These are phyloP conservation scores for Bombus polaris DNA, from an alignment of 1,140 invertebrate genomes.

Conservation along the genomic window DNA sequence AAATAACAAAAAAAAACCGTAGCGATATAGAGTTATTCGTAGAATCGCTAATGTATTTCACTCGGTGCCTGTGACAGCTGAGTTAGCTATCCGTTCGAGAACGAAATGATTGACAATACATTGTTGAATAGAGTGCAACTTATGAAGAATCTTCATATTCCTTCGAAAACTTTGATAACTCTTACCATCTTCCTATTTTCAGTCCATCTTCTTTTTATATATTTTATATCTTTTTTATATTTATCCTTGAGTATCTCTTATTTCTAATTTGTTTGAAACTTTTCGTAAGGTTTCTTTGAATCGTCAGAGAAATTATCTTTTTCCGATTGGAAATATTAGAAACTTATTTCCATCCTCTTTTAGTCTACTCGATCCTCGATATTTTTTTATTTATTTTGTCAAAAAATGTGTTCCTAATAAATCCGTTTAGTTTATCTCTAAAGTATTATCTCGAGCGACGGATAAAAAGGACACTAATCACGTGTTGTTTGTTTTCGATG, in stretches of 20 bases:
- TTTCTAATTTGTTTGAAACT: too few relatives aligned
- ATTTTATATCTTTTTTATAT: not conserved
- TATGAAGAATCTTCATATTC: constrained; percentile 27
- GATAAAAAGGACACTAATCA: not conserved
- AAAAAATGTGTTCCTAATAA: too few relatives aligned
- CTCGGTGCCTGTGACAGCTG: constrained; percentile 70
- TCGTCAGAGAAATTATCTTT: too few relatives aligned
- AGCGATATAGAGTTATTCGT: constrained; percentile 76
- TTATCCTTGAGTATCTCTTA: too few relatives aligned
- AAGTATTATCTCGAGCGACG: too few relatives aligned
- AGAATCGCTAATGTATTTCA: constrained; percentile 72
- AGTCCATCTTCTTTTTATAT: not conserved
- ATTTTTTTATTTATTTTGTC: too few relatives aligned
- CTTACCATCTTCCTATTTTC: not conserved
- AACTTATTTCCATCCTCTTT: too few relatives aligned
- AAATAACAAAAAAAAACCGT: constrained; percentile 60
- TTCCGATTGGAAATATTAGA: too few relatives aligned
- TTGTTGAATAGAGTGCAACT: constrained; percentile 35
- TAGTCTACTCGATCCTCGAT: too few relatives aligned
- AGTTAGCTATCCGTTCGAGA: constrained; percentile 49
- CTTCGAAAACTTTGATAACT: not conserved
- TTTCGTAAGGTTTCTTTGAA: too few relatives aligned
- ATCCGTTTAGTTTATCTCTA: too few relatives aligned
- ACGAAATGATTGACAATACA: constrained; percentile 56
- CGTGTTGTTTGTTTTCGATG: not conserved